A percentile compares a stretch with the other conserved stretches of the same genome.
phyloP scores from a whole-genome alignment of 2,113 vertebrate species.

The Oceanodroma tethys region DNA sequence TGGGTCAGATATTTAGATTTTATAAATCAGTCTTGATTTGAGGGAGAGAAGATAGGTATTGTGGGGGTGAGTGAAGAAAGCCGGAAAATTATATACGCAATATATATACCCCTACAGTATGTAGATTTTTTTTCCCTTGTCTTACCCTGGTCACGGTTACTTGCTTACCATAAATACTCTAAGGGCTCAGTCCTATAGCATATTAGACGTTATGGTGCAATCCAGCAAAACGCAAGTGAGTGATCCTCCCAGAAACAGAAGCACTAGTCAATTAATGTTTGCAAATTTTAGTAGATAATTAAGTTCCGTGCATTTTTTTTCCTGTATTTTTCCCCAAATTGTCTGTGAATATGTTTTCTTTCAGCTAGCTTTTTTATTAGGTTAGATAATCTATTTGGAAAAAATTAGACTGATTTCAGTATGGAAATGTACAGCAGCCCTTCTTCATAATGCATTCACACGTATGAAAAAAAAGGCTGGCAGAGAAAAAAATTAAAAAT shows the following conservation, averaged over 20 bases:
- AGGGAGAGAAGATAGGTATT: background rate
- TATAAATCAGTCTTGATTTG: background rate
- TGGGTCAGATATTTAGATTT: background rate
- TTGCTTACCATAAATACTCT: background rate
- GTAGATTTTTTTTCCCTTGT: background rate
- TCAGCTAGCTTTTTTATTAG: background rate
- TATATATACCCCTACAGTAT: background rate
- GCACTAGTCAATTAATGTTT: background rate
- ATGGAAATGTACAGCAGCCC: background rate
- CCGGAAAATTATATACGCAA: background rate
- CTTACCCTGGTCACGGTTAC: background rate
- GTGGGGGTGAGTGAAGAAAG: background rate
- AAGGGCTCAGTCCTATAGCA: background rate
- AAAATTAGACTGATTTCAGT: background rate
- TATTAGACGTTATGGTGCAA: background rate
- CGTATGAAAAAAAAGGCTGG: background rate
- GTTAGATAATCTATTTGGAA: slow-evolving; percentile 37
- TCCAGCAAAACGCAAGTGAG: background rate
- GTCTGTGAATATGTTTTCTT: background rate
- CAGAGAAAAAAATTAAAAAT: slow-evolving; percentile 25
- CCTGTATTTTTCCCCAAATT: background rate
- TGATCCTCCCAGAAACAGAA: background rate
- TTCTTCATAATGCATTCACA: slow-evolving; percentile 16
- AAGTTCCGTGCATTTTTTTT: background rate
- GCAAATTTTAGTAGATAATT: background rate